Percentiles rank a stretch among this genome's conserved stretches.
Conservation (phyloP, 2,888 invertebrate genomes). For the Apeira syringaria region DNA sequence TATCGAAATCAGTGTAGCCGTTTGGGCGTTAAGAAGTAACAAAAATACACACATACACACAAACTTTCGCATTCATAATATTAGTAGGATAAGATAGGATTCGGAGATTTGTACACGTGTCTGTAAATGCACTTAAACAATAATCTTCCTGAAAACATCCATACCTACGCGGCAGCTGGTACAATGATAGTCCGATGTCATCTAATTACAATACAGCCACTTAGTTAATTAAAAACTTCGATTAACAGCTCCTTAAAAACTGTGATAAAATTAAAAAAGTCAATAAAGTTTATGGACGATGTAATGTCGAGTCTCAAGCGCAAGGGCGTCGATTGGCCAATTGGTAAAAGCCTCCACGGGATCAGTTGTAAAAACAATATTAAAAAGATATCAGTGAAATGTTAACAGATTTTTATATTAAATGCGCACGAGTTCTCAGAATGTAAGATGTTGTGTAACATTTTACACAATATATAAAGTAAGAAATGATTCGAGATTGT, state of each 20-base stretch:
- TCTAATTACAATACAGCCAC: constrained; percentile 29
- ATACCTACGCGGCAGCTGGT: too few species aligned
- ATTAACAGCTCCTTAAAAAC: constrained; percentile 39
- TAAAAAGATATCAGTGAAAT: constrained; percentile 30
- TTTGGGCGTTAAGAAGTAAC: too few species aligned
- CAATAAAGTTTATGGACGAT: constrained; percentile 56
- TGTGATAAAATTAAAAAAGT: constrained; percentile 36
- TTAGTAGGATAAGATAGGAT: too few species aligned
- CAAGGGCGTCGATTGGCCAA: not conserved
- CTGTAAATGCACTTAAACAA: too few species aligned
- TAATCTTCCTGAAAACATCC: too few species aligned
- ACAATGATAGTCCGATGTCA: not conserved
- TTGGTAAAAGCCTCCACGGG: constrained; percentile 1
- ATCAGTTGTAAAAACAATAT: constrained; percentile 4
- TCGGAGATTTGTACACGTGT: too few species aligned
- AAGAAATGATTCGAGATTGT: too few species aligned
- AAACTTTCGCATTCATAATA: too few species aligned
- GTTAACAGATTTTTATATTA: not conserved
- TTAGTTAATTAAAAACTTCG: constrained; percentile 33
- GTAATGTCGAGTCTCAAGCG: constrained; percentile 39
- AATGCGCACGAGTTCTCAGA: not conserved
- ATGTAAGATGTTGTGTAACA: constrained; percentile 12
- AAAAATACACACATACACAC: too few species aligned
- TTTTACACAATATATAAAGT: constrained; percentile 13
- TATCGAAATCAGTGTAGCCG: too few species aligned